Conservation (phyloP, 2,888 invertebrate genomes). For the Pilophorus perplexus region DNA sequence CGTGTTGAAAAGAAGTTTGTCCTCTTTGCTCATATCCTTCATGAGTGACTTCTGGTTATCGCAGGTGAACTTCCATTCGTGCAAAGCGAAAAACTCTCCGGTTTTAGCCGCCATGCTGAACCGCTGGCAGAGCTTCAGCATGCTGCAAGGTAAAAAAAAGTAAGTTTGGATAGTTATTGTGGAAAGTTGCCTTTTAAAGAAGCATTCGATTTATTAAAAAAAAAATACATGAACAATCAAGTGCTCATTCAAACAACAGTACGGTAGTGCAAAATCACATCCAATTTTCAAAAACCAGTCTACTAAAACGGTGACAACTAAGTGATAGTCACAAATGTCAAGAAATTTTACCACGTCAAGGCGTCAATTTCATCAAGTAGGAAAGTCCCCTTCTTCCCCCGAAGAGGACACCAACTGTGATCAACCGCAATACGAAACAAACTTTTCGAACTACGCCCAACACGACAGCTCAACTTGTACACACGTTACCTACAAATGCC, state of each 20-base stretch:
- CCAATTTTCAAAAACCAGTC: background rate
- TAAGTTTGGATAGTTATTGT: background rate
- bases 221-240: background rate
- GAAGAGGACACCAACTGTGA: too few relatives aligned
- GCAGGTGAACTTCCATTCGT: conserved; percentile 78
- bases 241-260: background rate
- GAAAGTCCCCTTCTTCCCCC: too few relatives aligned
- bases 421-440: too few relatives aligned
- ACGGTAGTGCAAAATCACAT: too few relatives aligned
- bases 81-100: conserved; percentile 79
- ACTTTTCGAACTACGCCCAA: too few relatives aligned
- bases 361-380: too few relatives aligned
- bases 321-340: too few relatives aligned
- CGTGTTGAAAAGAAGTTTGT: conserved; percentile 63
- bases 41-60: conserved; percentile 62
- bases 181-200: conserved; percentile 48
- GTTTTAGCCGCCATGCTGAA: conserved; percentile 74
- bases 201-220: too few relatives aligned
- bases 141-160: conserved; percentile 56
- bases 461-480: too few relatives aligned
- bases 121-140: conserved; percentile 78
- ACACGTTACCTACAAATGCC: too few relatives aligned
- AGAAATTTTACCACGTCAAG: too few relatives aligned
- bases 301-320: too few relatives aligned
- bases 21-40: conserved; percentile 57